Conservation (phyloP, 1,140 invertebrate species). For the Listronotus oregonensis region DNA sequence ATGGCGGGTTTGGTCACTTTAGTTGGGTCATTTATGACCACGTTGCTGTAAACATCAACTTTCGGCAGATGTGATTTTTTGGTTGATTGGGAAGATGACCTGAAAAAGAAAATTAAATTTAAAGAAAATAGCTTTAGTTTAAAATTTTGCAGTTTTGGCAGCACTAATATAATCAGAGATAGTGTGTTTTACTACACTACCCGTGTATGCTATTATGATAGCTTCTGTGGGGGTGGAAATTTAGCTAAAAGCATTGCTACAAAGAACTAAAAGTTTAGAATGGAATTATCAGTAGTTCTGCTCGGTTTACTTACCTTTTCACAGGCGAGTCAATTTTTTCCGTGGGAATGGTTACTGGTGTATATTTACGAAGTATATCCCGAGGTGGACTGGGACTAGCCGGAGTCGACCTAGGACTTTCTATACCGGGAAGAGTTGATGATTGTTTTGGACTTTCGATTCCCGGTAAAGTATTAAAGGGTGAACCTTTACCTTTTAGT, state of each 20-base stretch:
- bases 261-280: too few species aligned
- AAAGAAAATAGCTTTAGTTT: too few species aligned
- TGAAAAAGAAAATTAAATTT: background rate
- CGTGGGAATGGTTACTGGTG: slow-evolving; percentile 56
- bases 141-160: too few species aligned
- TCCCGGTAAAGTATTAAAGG: background rate
- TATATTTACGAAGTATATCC: slow-evolving; percentile 29
- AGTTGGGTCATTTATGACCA: slow-evolving; percentile 27
- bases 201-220: too few species aligned
- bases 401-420: slow-evolving; percentile 51
- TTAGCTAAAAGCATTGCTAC: too few species aligned
- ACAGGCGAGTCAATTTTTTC: slow-evolving; percentile 44
- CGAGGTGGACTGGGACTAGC: slow-evolving; percentile 56
- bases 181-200: too few species aligned
- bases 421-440: background rate
- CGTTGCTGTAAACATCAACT: slow-evolving; percentile 46
- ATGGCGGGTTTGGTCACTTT: slow-evolving; percentile 15
- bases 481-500: background rate
- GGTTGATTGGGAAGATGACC: background rate
- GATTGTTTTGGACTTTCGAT: background rate
- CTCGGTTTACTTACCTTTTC: background rate
- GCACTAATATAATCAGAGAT: too few species aligned
- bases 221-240: too few species aligned
- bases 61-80: slow-evolving; percentile 31
- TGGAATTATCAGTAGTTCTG: too few species aligned